Conservation (phyloP, 2,113 vertebrate species). For the Nanorana parkeri region DNA sequence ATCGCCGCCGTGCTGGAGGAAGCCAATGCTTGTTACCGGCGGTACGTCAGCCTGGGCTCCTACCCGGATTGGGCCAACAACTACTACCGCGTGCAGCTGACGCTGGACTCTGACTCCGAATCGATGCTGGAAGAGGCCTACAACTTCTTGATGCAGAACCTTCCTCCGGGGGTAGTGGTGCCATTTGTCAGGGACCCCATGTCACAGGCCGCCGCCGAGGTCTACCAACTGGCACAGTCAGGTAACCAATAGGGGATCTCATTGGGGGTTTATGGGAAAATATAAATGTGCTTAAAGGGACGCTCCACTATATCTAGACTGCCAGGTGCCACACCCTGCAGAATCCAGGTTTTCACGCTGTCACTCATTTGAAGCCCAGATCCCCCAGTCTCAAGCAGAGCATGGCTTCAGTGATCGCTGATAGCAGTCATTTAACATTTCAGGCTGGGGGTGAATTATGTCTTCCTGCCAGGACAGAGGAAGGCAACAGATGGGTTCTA, state of each 20-base stretch:
- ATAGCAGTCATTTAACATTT: no score
- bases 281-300: no score
- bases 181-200: constrained; percentile 75
- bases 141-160: constrained; percentile 73
- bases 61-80: constrained; percentile 95
- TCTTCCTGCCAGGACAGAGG: no score
- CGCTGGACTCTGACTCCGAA: constrained; percentile 84
- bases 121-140: constrained; percentile 76
- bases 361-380: no score
- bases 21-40: constrained; percentile 75
- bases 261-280: no score
- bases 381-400: no score
- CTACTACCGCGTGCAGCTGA: constrained; percentile 89
- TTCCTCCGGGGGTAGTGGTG: constrained; percentile 79
- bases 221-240: constrained; percentile 80
- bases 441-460: no score
- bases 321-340: no score
- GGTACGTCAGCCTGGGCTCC: constrained; percentile 81
- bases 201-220: constrained; percentile 75
- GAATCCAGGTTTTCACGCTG: no score
- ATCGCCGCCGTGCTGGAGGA: constrained; percentile 75
- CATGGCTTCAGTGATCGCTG: no score
- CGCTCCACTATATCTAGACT: no score
- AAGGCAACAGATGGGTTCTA: no score
- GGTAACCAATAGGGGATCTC: constrained; percentile 70